Percentiles rank a stretch among this genome's conserved stretches.
Evolutionary conservation across 2,113 vertebrate species (phyloP).

Genomic region (Sebastes fasciatus): DNA sequence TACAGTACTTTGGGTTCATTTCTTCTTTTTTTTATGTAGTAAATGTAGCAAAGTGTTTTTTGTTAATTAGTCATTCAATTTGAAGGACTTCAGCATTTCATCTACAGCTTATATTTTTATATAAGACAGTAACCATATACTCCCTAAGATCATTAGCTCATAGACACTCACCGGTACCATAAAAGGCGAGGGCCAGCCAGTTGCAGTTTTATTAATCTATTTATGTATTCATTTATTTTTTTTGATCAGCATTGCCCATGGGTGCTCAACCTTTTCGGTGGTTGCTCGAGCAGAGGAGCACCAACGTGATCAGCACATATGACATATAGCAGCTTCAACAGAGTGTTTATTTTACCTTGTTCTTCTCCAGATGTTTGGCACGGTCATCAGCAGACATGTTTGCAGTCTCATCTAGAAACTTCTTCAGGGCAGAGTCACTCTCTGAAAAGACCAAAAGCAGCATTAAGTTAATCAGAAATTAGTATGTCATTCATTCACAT

Average conservation of each 20-base stretch:
- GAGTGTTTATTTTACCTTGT: constrained; percentile 84
- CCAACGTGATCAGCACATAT: too few species aligned
- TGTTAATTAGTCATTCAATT: neutral
- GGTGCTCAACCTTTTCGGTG: too few species aligned
- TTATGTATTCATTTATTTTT: too few species aligned
- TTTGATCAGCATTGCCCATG: too few species aligned
- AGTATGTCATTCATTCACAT: neutral
- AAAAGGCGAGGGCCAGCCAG: too few species aligned
- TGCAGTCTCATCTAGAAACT: constrained; percentile 91
- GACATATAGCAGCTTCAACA: neutral
- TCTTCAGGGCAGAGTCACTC: constrained; percentile 90
- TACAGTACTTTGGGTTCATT: neutral
- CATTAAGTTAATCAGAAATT: neutral
- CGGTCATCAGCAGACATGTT: constrained; percentile 91
- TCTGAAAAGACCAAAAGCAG: constrained; percentile 75
- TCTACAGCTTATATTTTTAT: neutral
- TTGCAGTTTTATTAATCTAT: too few species aligned
- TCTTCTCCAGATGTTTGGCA: constrained; percentile 92
- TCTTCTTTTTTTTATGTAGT: neutral
- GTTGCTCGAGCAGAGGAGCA: too few species aligned
- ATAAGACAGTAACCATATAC: neutral
- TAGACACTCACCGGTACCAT: neutral
- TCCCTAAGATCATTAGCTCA: neutral
- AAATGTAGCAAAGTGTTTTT: neutral
- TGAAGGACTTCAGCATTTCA: neutral